phyloP scores from a whole-genome alignment of 2,113 vertebrate species.

The Entelurus aequoreus region DNA sequence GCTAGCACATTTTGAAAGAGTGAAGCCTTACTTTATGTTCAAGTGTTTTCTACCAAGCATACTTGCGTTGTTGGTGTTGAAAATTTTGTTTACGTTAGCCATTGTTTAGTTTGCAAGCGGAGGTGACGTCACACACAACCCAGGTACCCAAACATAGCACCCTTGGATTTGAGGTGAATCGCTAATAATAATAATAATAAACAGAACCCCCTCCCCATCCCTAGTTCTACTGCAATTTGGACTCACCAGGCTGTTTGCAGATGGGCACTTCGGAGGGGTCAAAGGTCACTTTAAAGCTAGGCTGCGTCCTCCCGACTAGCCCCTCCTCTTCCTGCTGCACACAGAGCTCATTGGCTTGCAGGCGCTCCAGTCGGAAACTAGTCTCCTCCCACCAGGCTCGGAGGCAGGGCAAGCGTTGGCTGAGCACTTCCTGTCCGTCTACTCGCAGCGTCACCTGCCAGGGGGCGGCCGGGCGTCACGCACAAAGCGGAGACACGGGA shows the following conservation, averaged over 20 bases:
- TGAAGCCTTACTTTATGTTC: too few relatives aligned
- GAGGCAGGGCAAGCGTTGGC: conserved; percentile 69
- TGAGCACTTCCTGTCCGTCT: conserved; percentile 69
- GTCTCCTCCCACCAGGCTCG: conserved; percentile 86
- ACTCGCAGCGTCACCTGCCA: conserved; percentile 74
- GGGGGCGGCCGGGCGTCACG: not conserved
- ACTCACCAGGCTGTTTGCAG: conserved; percentile 1
- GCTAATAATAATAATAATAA: too few relatives aligned
- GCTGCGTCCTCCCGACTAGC: conserved; percentile 71
- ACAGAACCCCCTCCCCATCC: too few relatives aligned
- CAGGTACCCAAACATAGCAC: too few relatives aligned
- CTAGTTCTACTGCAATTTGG: not conserved
- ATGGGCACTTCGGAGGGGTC: conserved; percentile 62
- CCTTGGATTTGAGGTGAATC: too few relatives aligned
- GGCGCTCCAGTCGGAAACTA: conserved; percentile 82
- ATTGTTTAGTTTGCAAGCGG: too few relatives aligned
- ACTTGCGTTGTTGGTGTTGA: too few relatives aligned
- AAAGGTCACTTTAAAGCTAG: conserved; percentile 74
- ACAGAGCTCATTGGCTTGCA: conserved; percentile 76
- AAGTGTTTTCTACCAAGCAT: too few relatives aligned
- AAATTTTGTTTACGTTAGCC: too few relatives aligned
- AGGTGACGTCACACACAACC: too few relatives aligned
- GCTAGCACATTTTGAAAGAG: too few relatives aligned
- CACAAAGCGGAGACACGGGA: not conserved
- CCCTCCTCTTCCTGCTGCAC: conserved; percentile 78